A percentile compares a stretch with the other conserved stretches of the same genome.
Evolutionary conservation across 2,797 vertebrate species (phyloP).

Genomic region (Hydrolagus colliei): DNA sequence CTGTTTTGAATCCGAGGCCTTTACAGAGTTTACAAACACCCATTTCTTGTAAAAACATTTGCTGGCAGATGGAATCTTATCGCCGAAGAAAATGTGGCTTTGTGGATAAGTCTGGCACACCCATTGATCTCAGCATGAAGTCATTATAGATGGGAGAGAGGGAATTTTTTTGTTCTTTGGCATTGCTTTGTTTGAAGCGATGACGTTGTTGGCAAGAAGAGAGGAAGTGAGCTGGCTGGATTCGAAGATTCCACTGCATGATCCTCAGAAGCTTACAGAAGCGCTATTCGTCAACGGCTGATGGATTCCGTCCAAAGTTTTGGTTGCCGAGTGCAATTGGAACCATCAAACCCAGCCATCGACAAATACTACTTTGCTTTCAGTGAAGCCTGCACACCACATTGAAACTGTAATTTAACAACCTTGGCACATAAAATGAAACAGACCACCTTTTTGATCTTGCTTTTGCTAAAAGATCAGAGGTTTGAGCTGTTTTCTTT

Average conservation of each 20-base stretch:
- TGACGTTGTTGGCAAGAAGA: conserved; percentile 2
- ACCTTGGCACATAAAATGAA: background rate
- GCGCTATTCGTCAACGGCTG: background rate
- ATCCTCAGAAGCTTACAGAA: background rate
- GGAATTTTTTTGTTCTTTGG: background rate
- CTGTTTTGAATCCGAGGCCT: too few species aligned
- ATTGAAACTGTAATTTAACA: background rate
- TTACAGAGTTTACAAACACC: background rate
- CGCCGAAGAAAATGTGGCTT: background rate
- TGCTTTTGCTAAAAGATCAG: background rate
- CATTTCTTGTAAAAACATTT: too few species aligned
- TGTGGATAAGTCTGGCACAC: background rate
- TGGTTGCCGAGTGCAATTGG: background rate
- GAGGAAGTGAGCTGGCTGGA: background rate
- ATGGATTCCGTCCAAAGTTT: background rate
- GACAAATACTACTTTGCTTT: background rate
- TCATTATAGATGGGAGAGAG: background rate
- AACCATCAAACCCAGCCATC: background rate
- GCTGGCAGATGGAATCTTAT: background rate
- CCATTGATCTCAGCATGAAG: background rate
- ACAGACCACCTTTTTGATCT: background rate
- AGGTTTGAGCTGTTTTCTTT: background rate
- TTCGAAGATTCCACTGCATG: background rate
- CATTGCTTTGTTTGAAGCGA: background rate
- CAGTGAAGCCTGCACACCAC: background rate